Evolutionary conservation across 2,113 vertebrate genomes (phyloP), one percentile per base, ranked within the genome.

Genomic region (Amphiprion ocellaris): DNA sequence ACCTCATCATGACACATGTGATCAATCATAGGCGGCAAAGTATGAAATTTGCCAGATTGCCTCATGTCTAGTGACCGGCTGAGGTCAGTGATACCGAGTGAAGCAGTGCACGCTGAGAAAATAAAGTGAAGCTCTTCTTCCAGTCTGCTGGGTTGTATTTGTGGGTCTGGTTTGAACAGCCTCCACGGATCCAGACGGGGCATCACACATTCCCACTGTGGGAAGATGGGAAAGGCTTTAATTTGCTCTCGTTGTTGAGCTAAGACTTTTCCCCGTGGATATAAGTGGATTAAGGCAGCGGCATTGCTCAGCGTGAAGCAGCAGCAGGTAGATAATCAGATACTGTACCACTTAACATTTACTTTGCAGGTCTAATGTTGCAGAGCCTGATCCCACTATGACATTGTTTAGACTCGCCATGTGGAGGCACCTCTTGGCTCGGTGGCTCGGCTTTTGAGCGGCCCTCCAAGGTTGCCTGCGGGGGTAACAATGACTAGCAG

Each of bases 281-380:
- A 66, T 74, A 82, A 89, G 76, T 77, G 90, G 87, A 92, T 94
- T 94, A 93, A 83, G 50, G 75, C 53, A 62, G 81, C 81, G 70
- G 71, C 63, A 63, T 69, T 64, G 62, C 89, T 84, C 81, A 67
- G 90, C 62, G 72, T 89, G 88, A 87, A 73, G 80, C 50, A 86
- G 77, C 90, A 90, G 84, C 86, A 89, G 90, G 84, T 90, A 85
- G 86, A 92, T 93, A 87, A 93, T 94, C 83, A 92, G 83, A 91
- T 85, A 84, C 69, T 66, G 70, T 69, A 84, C 79, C 69, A 69
- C 84, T 91, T 80, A 78, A 59, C 78, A 77, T 92, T 88, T 87
- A 64, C 73, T 80, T 88, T 83, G 71, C 81, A 78, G 84, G 68
- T 83, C 79, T 81, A 83, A 86, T 74, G 66, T 85, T 83, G 85